Evolutionary conservation across 2,888 invertebrate genomes (phyloP), one percentile per base, ranked within the genome.

Genomic region (Acronicta leporina): DNA sequence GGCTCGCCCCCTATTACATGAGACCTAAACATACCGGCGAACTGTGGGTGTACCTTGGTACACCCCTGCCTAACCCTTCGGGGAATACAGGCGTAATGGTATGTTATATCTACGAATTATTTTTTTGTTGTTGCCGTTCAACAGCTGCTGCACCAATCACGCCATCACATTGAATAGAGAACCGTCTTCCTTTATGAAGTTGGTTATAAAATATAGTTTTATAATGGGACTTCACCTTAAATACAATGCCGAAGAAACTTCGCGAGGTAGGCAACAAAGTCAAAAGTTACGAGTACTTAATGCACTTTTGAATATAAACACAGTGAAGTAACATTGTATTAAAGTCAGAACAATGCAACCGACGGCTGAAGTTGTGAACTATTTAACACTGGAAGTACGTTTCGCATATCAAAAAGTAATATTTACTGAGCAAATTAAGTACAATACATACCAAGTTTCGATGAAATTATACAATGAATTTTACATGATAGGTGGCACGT

Each of bases 241-340:
- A 70, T 63, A 69, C 55, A 41, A 58, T 47, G 53, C 46, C 47
- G 67, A 64, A 63, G 68, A 60, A 75, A 71, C 70, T 79, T 77
- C 73, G 45, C 51, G 65, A 75, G 77, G 66, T 72, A 72, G 68
- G 72, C 68, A 79, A 78, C 79, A 65, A 79, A 84, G 81, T 82
- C 75, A 72, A 55, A 81, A 82, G 84, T 84, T 81, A 79, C 77
- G 80, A 84, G 82, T 80, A 75, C 76, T 83, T 85, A 84, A 83
- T 86, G 82, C 82, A 83, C 83, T 87, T 87, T 81, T 83, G 83
- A 84, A 86, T 80, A 81, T 79, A 85, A 86, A 84, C 82, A 85
- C 75, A 63, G 69, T 74, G 79, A 77, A 77, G 82, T 81, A 77
- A 79, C 83, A 77, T 73, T 82, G 73, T 81, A 73, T 55, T 74